Base-by-base conservation (phyloP, 2,888 invertebrate genomes). In the Hemithea aestivaria region DNA sequence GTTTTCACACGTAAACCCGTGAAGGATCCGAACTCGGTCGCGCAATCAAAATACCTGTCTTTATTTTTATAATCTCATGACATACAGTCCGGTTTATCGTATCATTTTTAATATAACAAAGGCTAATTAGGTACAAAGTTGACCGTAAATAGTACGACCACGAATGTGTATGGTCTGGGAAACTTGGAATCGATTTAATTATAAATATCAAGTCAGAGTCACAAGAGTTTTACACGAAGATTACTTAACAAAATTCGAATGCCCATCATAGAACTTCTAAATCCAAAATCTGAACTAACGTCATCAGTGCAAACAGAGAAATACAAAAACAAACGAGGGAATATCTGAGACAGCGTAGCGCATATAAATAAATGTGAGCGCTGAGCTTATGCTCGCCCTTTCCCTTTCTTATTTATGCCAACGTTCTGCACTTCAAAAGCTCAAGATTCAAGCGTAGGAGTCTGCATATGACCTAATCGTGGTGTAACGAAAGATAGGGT, bases 1-100 rank as follows among this genome's bases (percentile, higher is more conserved):
- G 48, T 52, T 58, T 53, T 64, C 58, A 46, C 62, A 64, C 56
- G 58, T 60, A 42, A 45, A 53, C 48, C 35, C 30, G 48, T 35
- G 41, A 56, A 62, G 54, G 53, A 57, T 57, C 56, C 45, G 43
- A 40, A 38, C 47, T 40, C 32, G 23, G 36, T 58, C 51, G 51
- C 53, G 51, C 57, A 62, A 57, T 54, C 41, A 50, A 51, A 40
- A 45, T 47, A 47, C 46, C 47, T 51, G 36, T 27, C 43, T 46
- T 43, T 36, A 49, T 47, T 48, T 44, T 41, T 45, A 48, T 40
- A 44, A 48, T 48, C 57, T 45, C 48, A 49, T 41, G 45, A 46
- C 44, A 35, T 35, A 21, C 27, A 27, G 27, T 27, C 31, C 28
- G 39, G 35, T 49, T 48, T 51, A 41, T 49, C 37, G 32, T 40